phyloP scores from a whole-genome alignment of 2,113 vertebrate species.

The Oceanites oceanicus region DNA sequence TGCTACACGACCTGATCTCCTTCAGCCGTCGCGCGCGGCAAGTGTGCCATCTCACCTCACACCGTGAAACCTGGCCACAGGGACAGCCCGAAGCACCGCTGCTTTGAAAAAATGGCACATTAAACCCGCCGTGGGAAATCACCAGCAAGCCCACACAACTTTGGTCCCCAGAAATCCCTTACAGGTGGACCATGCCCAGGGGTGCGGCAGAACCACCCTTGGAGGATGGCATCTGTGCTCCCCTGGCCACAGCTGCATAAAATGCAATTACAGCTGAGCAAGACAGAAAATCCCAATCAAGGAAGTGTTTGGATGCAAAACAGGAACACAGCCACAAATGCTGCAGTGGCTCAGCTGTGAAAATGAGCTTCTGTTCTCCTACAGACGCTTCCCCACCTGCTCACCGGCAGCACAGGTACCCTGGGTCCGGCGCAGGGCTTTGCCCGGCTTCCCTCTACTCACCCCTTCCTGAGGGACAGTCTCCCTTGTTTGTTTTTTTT shows the following conservation, averaged over 20 bases:
- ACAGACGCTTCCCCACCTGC: not conserved
- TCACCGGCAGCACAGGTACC: not conserved
- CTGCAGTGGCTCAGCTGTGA: not conserved
- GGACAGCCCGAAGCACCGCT: not conserved
- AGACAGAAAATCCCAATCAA: not conserved
- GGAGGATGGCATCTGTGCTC: not conserved
- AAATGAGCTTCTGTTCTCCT: not conserved
- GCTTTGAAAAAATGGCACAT: not conserved
- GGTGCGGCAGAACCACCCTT: not conserved
- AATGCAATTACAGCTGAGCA: not conserved
- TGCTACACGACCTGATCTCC: not conserved
- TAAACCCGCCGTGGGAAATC: not conserved
- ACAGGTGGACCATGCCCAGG: not conserved
- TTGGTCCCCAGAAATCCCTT: not conserved
- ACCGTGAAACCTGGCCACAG: accelerated
- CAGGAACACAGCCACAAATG: not conserved
- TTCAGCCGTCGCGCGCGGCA: accelerated
- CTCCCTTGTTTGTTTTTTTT: too few relatives aligned
- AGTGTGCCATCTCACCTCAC: not conserved
- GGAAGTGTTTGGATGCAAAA: not conserved
- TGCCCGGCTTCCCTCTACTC: not conserved
- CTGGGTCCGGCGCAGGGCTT: not conserved
- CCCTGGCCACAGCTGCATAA: accelerated
- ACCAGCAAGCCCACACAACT: accelerated
- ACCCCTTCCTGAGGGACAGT: not conserved